Evolutionary conservation across 2,888 invertebrate species (phyloP), one percentile per base, ranked within the genome.

Genomic region (Portevinia maculata): DNA sequence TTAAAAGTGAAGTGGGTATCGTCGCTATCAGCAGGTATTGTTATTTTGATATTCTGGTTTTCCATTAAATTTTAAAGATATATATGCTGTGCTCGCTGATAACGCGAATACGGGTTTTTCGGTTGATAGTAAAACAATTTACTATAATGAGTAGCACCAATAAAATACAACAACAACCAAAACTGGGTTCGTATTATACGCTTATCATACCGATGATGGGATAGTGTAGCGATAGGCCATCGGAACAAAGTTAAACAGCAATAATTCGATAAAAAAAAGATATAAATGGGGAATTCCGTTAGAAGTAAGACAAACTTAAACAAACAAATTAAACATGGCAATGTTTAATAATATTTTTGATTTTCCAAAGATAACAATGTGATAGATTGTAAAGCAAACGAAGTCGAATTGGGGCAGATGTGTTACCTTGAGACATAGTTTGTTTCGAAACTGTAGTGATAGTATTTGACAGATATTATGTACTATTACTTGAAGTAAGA

Each of bases 261-360:
- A 57, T 59, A 46, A 57, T 55, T 55, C 46, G 67, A 69, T 69
- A 55, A 34, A 28, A 50, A 48, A 34, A 6, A 60, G 30, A 32
- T 32, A 52, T 13, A 46, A 73, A 39, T 11, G 41, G 73, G 73
- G 73, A 73, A 73, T 73, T 55, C 73, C 73, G 53, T 53, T 48
- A 17, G 41, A 52, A 44, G 28, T 48, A 53, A 62, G 28, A 70
- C 59, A 50, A 17, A 39, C 24, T 57, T 19, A 46, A 57, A n/a
- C 50, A 57, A 60, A 70, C 59, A 69, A 69, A 59, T 70, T 41
- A 48, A 71, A 73, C 62, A 73, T 37, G 64, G 62, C 9, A 19
- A 62, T 64, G 55, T 46, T 53, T 64, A 55, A 73, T 64, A 73
- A 64, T 30, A 73, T 70, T 70, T 70, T 73, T 73, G 62, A 73